phyloP scores from a whole-genome alignment of 2,888 invertebrate genomes.

The Agrochola macilenta region DNA sequence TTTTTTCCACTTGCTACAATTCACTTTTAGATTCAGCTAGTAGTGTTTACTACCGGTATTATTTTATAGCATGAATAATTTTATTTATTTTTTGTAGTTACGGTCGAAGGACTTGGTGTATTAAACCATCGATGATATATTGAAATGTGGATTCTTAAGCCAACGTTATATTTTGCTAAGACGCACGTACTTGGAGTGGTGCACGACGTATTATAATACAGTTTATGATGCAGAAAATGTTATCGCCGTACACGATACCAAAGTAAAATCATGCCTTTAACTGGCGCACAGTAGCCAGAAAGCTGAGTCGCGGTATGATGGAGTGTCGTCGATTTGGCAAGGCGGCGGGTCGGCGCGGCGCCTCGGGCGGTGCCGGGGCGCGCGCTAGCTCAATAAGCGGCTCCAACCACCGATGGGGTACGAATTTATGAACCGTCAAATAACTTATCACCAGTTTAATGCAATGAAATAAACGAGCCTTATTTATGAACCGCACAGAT shows the following conservation, averaged over 20 bases:
- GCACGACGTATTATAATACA: constrained; percentile 57
- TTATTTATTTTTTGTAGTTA: constrained; percentile 66
- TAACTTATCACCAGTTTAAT: constrained; percentile 90
- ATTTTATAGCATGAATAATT: constrained; percentile 77
- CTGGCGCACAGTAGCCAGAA: constrained; percentile 83
- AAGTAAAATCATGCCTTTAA: constrained; percentile 80
- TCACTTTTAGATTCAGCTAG: constrained; percentile 89
- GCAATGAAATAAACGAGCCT: constrained; percentile 89
- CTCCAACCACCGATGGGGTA: constrained; percentile 80
- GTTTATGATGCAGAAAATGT: constrained; percentile 85
- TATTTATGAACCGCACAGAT: constrained; percentile 87
- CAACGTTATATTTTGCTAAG: constrained; percentile 52
- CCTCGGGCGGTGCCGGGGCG: constrained; percentile 78
- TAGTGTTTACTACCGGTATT: constrained; percentile 80
- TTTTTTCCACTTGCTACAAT: constrained; percentile 89
- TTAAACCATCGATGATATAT: constrained; percentile 63
- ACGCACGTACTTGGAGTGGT: constrained; percentile 31
- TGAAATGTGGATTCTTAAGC: constrained; percentile 34
- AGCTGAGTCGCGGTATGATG: constrained; percentile 82
- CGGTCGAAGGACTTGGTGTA: constrained; percentile 57
- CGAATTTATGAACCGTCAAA: constrained; percentile 89
- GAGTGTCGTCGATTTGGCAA: constrained; percentile 86
- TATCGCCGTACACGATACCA: constrained; percentile 77
- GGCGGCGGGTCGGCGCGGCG: constrained; percentile 81
- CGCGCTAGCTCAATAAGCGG: constrained; percentile 77